Conservation (phyloP, 1,140 invertebrate genomes). For the roundworm (Caenorhabditis elegans) region DNA sequence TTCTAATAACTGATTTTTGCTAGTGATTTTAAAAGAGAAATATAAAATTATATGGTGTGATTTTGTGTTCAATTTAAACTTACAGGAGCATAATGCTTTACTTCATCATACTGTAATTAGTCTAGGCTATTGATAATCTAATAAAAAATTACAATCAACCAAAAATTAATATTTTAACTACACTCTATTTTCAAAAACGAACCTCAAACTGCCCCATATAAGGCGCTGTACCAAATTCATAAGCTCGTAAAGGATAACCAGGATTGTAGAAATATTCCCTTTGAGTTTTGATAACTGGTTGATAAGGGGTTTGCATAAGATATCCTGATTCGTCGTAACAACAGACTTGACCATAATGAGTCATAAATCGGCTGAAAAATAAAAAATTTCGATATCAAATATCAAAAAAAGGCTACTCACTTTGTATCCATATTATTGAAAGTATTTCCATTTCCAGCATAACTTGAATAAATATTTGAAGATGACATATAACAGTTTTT, state of each 20-base stretch:
- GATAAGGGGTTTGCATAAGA: constrained; percentile 64
- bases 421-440: constrained; percentile 40
- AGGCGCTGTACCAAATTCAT: constrained; percentile 64
- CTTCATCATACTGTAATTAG: background rate
- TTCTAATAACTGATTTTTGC: too few relatives aligned
- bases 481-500: constrained; percentile 65
- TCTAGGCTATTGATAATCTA: background rate
- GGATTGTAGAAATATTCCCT: constrained; percentile 63
- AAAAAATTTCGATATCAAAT: background rate
- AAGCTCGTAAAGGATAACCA: constrained; percentile 62
- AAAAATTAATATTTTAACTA: too few relatives aligned
- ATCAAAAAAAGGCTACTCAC: background rate
- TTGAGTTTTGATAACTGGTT: constrained; percentile 63
- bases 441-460: constrained; percentile 46
- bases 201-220: constrained; percentile 64
- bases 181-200: too few relatives aligned
- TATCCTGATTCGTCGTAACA: constrained; percentile 62
- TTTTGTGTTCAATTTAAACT: background rate
- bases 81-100: constrained; percentile 11
- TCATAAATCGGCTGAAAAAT: constrained; percentile 60
- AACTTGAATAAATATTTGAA: constrained; percentile 64
- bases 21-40: too few relatives aligned
- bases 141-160: background rate
- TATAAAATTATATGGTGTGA: background rate
- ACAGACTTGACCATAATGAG: constrained; percentile 66